Percentiles rank a stretch among this genome's conserved stretches.
These are phyloP conservation scores for Danio albolineatus DNA, from an alignment of 2,797 vertebrate species.

Conservation along the genomic window DNA sequence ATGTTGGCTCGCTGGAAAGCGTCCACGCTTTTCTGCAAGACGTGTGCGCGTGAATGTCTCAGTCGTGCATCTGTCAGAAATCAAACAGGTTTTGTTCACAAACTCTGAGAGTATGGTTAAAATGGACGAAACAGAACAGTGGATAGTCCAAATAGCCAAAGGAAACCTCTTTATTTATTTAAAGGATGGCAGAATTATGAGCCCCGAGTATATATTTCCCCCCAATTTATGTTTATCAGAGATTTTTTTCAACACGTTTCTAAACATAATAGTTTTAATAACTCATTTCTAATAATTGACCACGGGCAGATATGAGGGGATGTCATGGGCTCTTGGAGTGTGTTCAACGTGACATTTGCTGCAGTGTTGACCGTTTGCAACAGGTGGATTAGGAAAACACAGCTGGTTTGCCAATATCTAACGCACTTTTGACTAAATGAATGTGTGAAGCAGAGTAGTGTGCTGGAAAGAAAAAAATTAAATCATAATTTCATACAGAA, in stretches of 20 bases:
- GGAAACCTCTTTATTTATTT: background rate
- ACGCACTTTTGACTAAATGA: background rate
- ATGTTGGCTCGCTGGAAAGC: conserved; percentile 7
- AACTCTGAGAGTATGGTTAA: background rate
- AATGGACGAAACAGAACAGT: background rate
- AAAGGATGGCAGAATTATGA: too few species aligned
- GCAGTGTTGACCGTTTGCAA: background rate
- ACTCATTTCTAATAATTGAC: too few species aligned
- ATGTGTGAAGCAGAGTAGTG: background rate
- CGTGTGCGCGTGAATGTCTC: background rate
- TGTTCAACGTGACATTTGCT: background rate
- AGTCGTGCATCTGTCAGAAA: conserved; percentile 12
- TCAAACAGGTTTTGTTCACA: background rate
- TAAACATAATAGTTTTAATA: too few species aligned
- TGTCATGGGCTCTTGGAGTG: background rate
- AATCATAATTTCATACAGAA: too few species aligned
- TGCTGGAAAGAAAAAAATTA: background rate
- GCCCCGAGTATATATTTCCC: too few species aligned
- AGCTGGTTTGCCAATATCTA: background rate
- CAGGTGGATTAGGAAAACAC: background rate
- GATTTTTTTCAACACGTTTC: too few species aligned
- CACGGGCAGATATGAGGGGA: too few species aligned
- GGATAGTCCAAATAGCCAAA: background rate
- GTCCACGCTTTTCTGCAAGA: background rate
- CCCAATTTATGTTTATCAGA: too few species aligned